These are phyloP conservation scores for Nyctibius bracteatus DNA, from an alignment of 2,113 vertebrate species.

Conservation along the genomic window DNA sequence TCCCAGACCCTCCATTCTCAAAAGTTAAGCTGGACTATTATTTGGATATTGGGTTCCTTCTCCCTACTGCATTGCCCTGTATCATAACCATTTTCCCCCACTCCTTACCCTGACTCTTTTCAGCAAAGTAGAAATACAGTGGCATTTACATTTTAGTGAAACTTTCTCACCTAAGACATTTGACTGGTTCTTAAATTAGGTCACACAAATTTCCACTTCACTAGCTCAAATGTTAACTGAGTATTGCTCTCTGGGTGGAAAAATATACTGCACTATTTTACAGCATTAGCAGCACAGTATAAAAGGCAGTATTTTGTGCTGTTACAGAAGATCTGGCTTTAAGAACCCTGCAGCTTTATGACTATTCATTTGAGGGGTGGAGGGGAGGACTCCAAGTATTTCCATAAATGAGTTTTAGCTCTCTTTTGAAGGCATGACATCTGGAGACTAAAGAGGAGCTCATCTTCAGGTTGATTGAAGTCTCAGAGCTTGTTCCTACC, in stretches of 20 bases:
- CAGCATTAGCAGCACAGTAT: neutral
- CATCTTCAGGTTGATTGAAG: neutral
- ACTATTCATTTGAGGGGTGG: neutral
- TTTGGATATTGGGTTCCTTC: neutral
- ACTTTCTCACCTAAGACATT: conserved; percentile 43
- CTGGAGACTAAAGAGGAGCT: neutral
- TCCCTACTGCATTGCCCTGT: neutral
- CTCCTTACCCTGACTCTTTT: neutral
- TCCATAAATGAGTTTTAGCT: conserved; percentile 9
- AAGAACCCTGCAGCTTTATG: neutral
- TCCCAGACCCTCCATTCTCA: neutral
- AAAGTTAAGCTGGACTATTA: neutral
- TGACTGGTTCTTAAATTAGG: conserved; percentile 38
- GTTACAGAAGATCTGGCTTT: neutral
- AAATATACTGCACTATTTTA: neutral
- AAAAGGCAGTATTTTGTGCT: conserved; percentile 2
- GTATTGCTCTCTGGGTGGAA: conserved; percentile 18
- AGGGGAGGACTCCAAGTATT: neutral
- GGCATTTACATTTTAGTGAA: neutral
- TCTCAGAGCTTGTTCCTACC: neutral
- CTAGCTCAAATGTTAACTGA: conserved; percentile 43
- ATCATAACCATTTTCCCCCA: neutral
- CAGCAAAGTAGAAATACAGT: neutral
- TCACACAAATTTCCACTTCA: conserved; percentile 42
- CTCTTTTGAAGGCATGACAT: neutral